Evolutionary conservation across 2,113 vertebrate genomes (phyloP).

Genomic region (Hydropotes inermis): DNA sequence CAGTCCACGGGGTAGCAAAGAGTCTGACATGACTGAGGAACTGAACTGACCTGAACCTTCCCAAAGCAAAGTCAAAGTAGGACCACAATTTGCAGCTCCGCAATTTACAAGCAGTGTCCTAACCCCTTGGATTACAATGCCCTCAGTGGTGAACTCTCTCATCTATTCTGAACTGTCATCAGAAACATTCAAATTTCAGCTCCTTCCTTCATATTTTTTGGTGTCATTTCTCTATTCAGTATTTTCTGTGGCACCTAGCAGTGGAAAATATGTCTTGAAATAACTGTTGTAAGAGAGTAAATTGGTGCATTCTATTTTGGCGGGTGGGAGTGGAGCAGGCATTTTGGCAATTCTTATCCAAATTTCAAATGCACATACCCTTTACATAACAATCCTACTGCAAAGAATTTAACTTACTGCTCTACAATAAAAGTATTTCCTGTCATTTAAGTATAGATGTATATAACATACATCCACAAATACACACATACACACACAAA

Average conservation of each 20-base stretch:
- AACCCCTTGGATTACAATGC: background rate
- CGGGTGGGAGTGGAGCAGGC: background rate
- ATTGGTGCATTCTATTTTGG: conserved; percentile 15
- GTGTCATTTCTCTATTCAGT: background rate
- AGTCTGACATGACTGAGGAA: background rate
- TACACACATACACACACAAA: background rate
- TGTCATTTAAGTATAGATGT: background rate
- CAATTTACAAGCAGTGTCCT: background rate
- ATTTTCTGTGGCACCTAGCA: conserved; percentile 2
- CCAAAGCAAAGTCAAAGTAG: background rate
- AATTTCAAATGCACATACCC: background rate
- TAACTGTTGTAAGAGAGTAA: conserved; percentile 21
- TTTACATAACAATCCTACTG: conserved; percentile 18
- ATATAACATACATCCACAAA: background rate
- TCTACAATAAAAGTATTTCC: background rate
- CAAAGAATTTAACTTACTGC: background rate
- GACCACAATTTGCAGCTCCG: background rate
- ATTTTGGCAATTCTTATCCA: background rate
- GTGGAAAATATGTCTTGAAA: conserved; percentile 28
- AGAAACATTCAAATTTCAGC: conserved; percentile 28
- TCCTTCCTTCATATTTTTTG: conserved; percentile 26
- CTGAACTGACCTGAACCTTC: background rate
- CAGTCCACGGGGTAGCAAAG: background rate
- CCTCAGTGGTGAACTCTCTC: background rate
- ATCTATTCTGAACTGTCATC: background rate